Evolutionary conservation across 2,113 vertebrate species (phyloP).

Genomic region (Vombatus ursinus): DNA sequence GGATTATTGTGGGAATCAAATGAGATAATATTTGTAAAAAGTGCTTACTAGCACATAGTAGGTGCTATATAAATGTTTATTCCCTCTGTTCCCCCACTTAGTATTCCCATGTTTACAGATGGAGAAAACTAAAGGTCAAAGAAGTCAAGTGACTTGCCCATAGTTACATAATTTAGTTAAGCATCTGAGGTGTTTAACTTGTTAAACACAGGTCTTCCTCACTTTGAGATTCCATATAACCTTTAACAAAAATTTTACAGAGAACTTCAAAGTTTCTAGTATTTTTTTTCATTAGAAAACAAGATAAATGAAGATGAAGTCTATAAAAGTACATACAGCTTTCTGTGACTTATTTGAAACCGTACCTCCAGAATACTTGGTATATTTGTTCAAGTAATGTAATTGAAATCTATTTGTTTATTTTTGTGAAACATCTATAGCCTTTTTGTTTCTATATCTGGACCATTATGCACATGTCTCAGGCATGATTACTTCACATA

Average conservation of each 20-base stretch:
- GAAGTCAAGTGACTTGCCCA: background rate
- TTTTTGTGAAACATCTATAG: background rate
- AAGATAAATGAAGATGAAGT: background rate
- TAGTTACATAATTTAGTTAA: background rate
- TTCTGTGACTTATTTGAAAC: background rate
- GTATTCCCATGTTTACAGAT: background rate
- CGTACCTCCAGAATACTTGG: background rate
- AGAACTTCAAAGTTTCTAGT: background rate
- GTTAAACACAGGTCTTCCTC: background rate
- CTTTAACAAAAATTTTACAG: background rate
- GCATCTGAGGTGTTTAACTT: background rate
- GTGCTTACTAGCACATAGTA: background rate
- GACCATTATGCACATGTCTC: background rate
- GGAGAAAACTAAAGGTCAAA: background rate
- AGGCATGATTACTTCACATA: background rate
- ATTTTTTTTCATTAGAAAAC: too few species aligned
- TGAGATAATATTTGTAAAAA: too few species aligned
- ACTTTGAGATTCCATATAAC: background rate
- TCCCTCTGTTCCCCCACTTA: background rate
- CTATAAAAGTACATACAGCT: background rate
- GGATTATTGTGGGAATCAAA: too few species aligned
- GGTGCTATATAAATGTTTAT: background rate
- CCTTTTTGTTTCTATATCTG: background rate
- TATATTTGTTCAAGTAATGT: background rate
- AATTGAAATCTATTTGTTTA: background rate